Evolutionary conservation across 2,113 vertebrate genomes (phyloP).

Genomic region (Loxodonta africana): DNA sequence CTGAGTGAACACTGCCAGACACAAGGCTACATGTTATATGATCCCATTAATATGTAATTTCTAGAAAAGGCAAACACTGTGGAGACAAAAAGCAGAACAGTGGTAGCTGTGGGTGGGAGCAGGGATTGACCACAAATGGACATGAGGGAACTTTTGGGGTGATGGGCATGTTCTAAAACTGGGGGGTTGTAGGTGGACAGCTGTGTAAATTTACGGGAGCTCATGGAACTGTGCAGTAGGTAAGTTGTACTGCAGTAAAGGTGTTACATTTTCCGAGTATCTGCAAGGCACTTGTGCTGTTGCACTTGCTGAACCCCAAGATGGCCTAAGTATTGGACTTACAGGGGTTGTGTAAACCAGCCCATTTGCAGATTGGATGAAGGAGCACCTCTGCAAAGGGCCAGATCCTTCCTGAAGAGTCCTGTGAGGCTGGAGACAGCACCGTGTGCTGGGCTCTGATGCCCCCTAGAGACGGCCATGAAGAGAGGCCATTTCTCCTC

Average conservation of each 20-base stretch:
- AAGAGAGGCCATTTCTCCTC: conserved; percentile 21
- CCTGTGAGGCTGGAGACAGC: background rate
- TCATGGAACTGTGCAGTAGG: background rate
- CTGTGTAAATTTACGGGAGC: background rate
- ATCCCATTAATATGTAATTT: background rate
- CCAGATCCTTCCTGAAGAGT: background rate
- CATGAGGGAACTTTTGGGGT: background rate
- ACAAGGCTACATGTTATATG: background rate
- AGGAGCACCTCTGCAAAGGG: background rate
- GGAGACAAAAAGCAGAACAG: background rate
- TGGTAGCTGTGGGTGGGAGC: background rate
- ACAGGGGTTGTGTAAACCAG: background rate
- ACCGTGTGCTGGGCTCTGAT: conserved; percentile 56
- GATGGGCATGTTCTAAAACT: background rate
- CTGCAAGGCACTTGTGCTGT: background rate
- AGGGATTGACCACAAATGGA: background rate
- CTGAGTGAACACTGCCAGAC: background rate
- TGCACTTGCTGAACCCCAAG: background rate
- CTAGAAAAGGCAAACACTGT: background rate
- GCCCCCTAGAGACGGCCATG: conserved; percentile 69
- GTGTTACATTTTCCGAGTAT: background rate
- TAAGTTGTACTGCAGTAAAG: conserved; percentile 10
- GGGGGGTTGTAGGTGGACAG: background rate
- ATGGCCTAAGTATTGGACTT: background rate
- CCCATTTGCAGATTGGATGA: background rate